Base-by-base conservation (phyloP, 2,113 vertebrate species). In the Aphyosemion australe region DNA sequence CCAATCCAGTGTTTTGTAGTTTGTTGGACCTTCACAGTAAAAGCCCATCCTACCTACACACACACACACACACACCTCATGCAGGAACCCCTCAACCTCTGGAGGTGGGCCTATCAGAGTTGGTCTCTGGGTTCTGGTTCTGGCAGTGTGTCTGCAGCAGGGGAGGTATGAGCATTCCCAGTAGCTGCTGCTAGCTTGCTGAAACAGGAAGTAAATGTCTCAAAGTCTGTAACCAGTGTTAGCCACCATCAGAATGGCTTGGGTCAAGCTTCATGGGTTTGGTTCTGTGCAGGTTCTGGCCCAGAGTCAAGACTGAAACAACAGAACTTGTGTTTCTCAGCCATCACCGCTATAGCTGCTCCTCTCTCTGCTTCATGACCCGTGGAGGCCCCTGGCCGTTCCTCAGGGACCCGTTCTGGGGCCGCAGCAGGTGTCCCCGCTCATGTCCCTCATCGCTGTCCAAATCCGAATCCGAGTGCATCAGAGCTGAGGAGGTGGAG, bases 391-490 rank as follows among this genome's bases (percentile, higher is more conserved):
- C 93, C 83, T 95, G 96, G 52, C 97, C 96, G 0, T 99, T 99
- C 79, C 94, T 94, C 78, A 99, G 37, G 21, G 94, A 94, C 53
- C 97, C 97, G 0, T 99, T 99, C 89, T 98, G 96, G 51, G 93
- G 93, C 0, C 94, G 88, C 5, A 98, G 93, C 41, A 98, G 93
- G 3, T 95, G 95, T 49, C 97, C 96, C 13, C 96, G 95, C 43
- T 99, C 97, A 47, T 95, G 95, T 41, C 94, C 95, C 1, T 99
- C 96, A 0, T 99, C 97, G 0, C 97, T 99, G 88, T 98, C 96
- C 91, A 98, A 89, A 51, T 99, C 97, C 0, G 97, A 99, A 85
- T 99, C 97, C 0, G 97, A 99, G 80, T 92, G 95, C 97, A 99
- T 98, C 86, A 99, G 93, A 71, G 96, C 96, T 1, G 95, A 98